phyloP scores from a whole-genome alignment of 1,140 invertebrate species.

The Bombyx mandarina region DNA sequence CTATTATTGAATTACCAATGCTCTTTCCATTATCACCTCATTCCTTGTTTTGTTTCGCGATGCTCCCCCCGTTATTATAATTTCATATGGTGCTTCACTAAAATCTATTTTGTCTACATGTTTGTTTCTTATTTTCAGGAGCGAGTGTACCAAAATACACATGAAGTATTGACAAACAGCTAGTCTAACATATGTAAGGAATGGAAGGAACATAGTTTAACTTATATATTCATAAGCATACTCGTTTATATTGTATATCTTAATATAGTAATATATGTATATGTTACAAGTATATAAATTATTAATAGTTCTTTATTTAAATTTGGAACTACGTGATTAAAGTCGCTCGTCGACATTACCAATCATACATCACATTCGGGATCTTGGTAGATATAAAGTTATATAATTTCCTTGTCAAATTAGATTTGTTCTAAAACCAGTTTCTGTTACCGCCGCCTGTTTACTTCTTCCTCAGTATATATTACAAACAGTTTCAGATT shows the following conservation, averaged over 20 bases:
- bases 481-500: no score
- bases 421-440: no score
- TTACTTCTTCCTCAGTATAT: no score
- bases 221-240: not conserved
- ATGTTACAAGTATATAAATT: no score
- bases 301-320: no score
- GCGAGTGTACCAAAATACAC: slow-evolving; percentile 69
- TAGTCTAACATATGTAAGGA: slow-evolving; percentile 63
- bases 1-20: slow-evolving; percentile 39
- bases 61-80: not conserved
- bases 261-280: not conserved
- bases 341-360: no score
- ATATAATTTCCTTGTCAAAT: no score
- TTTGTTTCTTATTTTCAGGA: slow-evolving; percentile 60
- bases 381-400: no score
- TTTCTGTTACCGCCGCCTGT: no score
- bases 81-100: not conserved
- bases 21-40: slow-evolving; percentile 1
- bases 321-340: no score
- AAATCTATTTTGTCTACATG: slow-evolving; percentile 15
- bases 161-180: slow-evolving; percentile 59
- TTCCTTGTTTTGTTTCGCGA: slow-evolving; percentile 4
- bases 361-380: no score
- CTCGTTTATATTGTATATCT: slow-evolving; percentile 10
- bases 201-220: slow-evolving; percentile 33